Evolutionary conservation across 1,140 invertebrate genomes (phyloP).

Genomic region (Pygmarrhopalites habei): DNA sequence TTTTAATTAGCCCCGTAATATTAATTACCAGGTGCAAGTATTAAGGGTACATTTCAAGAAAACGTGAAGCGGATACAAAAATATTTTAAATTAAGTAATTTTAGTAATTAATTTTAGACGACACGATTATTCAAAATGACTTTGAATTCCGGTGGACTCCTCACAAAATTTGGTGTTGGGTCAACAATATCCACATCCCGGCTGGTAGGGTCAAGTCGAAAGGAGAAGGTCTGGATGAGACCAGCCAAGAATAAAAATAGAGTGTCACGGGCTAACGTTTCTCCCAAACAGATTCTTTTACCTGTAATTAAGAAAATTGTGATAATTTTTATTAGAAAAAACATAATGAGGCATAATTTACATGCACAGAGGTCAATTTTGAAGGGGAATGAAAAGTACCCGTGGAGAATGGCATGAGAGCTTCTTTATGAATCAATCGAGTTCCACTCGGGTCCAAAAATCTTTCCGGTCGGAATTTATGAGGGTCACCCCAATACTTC

Average conservation of each 20-base stretch:
- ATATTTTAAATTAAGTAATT: too few relatives aligned
- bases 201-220: background rate
- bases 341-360: too few relatives aligned
- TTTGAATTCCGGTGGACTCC: conserved; percentile 15
- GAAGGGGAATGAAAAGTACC: conserved; percentile 45
- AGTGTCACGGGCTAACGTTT: conserved; percentile 61
- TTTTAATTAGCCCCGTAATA: too few relatives aligned
- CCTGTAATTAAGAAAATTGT: conserved; percentile 43
- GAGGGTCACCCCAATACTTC: conserved; percentile 59
- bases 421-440: conserved; percentile 53
- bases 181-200: background rate
- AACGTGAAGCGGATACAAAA: too few relatives aligned
- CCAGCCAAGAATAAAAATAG: conserved; percentile 63
- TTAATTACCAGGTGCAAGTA: too few relatives aligned
- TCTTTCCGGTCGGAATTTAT: conserved; percentile 65
- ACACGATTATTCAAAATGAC: conserved; percentile 2
- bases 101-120: too few relatives aligned
- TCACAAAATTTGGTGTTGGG: conserved; percentile 1
- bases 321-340: background rate
- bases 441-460: conserved; percentile 61
- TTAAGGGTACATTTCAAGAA: too few relatives aligned
- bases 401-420: conserved; percentile 67
- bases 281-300: conserved; percentile 64
- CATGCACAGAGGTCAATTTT: background rate
- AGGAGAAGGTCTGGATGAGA: conserved; percentile 52